These are phyloP conservation scores for Scolopax rusticola DNA, from an alignment of 2,797 vertebrate genomes.

Conservation along the genomic window DNA sequence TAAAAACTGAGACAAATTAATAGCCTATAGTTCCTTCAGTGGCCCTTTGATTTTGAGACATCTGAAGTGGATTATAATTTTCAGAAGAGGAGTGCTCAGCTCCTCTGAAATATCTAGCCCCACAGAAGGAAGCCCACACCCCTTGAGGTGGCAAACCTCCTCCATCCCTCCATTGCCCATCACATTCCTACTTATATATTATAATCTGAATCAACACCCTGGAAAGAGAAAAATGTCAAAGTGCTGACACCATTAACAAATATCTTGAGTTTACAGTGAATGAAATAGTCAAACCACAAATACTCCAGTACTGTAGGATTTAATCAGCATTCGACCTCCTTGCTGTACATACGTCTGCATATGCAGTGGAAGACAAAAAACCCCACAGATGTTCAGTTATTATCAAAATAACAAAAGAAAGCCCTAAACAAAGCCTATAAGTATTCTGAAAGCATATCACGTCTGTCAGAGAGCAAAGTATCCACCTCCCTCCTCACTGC, in stretches of 20 bases:
- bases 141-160: not conserved
- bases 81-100: not conserved
- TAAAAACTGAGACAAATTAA: constrained; percentile 37
- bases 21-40: not conserved
- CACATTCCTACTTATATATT: not conserved
- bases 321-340: not conserved
- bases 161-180: not conserved
- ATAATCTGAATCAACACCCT: not conserved
- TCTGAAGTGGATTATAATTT: not conserved
- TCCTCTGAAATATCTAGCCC: not conserved
- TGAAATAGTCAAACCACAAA: not conserved
- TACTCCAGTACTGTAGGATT: not conserved
- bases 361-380: not conserved
- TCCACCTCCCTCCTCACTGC: not conserved
- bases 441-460: not conserved
- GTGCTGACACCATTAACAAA: not conserved
- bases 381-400: not conserved
- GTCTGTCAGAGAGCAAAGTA: not conserved
- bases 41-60: constrained; percentile 13
- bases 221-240: not conserved
- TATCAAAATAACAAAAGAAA: not conserved
- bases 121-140: not conserved
- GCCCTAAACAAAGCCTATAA: not conserved
- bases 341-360: not conserved
- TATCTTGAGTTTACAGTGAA: not conserved